phyloP scores from a whole-genome alignment of 2,888 invertebrate species.

The Muschampia staudingeri region DNA sequence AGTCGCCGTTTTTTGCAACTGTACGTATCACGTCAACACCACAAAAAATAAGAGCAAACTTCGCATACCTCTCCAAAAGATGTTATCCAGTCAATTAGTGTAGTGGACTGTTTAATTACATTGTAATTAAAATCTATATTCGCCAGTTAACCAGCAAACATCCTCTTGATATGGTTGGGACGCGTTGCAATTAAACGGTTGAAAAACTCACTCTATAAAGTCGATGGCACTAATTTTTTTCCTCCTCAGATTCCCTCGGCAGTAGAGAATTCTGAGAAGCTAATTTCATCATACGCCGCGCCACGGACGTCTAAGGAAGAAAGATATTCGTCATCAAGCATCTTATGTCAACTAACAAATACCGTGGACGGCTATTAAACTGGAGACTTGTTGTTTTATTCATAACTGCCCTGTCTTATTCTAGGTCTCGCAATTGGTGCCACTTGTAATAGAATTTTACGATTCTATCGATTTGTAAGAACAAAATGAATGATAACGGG shows the following conservation, averaged over 20 bases:
- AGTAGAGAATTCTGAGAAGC: conserved; percentile 76
- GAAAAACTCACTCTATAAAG: conserved; percentile 83
- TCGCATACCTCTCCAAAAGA: conserved; percentile 73
- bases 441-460: conserved; percentile 47
- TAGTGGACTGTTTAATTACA: conserved; percentile 80
- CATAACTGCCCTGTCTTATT: conserved; percentile 45
- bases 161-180: conserved; percentile 79
- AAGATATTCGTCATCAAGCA: conserved; percentile 76
- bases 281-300: conserved; percentile 76
- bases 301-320: conserved; percentile 72
- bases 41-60: conserved; percentile 75
- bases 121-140: conserved; percentile 84
- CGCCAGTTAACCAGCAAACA: conserved; percentile 75
- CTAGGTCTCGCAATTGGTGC: conserved; percentile 44
- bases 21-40: conserved; percentile 66
- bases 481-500: conserved; percentile 39
- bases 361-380: conserved; percentile 39
- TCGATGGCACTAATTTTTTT: conserved; percentile 79
- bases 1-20: conserved; percentile 63
- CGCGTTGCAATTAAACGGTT: conserved; percentile 73
- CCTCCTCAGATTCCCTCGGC: conserved; percentile 72
- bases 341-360: conserved; percentile 57
- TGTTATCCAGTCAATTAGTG: conserved; percentile 82
- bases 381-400: conserved; percentile 47
- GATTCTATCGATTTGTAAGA: conserved; percentile 39